phyloP scores from a whole-genome alignment of 92 coral and sea anemone genomes.

The Desmophyllum pertusum region DNA sequence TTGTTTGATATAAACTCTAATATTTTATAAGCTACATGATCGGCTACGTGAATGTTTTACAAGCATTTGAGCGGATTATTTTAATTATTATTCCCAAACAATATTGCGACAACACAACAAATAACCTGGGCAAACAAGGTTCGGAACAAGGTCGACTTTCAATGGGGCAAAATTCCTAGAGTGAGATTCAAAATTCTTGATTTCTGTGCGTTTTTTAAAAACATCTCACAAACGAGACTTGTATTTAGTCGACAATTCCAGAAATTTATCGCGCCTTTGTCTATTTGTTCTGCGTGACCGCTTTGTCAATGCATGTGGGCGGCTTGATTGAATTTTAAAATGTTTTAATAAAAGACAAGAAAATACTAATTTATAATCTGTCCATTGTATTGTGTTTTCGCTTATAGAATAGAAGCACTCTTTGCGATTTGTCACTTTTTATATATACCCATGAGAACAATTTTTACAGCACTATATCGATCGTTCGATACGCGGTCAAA shows the following conservation, averaged over 20 bases:
- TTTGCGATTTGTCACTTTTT: not conserved
- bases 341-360: constrained; percentile 1
- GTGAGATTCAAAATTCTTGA: not conserved
- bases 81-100: too few relatives aligned
- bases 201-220: not conserved
- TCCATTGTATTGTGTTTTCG: not conserved
- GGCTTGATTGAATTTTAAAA: constrained; percentile 1
- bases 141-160: too few relatives aligned
- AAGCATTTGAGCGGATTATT: not conserved
- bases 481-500: not conserved
- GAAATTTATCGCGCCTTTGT: not conserved
- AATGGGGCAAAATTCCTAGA: too few relatives aligned
- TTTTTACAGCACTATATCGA: not conserved
- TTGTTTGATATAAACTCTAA: not conserved
- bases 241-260: not conserved
- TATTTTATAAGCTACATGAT: not conserved
- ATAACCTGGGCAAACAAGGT: too few relatives aligned
- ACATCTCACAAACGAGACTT: not conserved
- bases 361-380: not conserved
- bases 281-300: not conserved
- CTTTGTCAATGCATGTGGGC: not conserved
- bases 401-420: too few relatives aligned
- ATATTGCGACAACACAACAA: not conserved
- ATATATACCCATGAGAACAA: not conserved
- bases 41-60: too few relatives aligned